Evolutionary conservation across 2,113 vertebrate genomes (phyloP).

Genomic region (Vimba vimba): DNA sequence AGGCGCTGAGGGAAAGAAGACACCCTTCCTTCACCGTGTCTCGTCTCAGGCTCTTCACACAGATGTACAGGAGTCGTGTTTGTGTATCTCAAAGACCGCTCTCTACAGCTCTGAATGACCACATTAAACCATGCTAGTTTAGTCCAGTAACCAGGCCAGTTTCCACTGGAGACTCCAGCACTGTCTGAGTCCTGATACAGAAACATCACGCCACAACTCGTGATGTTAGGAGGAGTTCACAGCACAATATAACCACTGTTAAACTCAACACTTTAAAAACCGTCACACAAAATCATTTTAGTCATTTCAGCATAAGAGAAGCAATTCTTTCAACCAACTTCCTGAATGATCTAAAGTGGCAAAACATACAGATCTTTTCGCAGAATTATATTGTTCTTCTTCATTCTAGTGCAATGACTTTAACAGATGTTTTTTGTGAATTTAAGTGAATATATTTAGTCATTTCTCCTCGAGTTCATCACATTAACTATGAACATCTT

Average conservation of each 20-base stretch:
- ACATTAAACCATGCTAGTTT: background rate
- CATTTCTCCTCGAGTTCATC: background rate
- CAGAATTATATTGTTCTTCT: background rate
- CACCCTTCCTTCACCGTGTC: background rate
- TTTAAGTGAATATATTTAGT: background rate
- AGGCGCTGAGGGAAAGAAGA: background rate
- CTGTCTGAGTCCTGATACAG: background rate
- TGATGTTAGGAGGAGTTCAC: conserved; percentile 18
- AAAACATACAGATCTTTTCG: background rate
- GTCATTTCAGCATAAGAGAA: no score
- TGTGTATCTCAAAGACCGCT: background rate
- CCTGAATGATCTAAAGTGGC: background rate
- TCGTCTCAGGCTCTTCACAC: conserved; percentile 10
- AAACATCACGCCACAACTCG: conserved; percentile 27
- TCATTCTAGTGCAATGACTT: background rate
- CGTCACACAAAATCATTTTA: no score
- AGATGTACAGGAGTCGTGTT: background rate
- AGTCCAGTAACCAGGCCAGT: background rate
- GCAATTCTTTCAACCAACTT: background rate
- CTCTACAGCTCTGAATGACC: background rate
- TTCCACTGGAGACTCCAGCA: background rate
- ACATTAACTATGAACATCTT: background rate
- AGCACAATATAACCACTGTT: conserved; percentile 36
- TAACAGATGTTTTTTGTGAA: background rate
- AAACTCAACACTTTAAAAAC: background rate